Conservation (phyloP, 1,140 invertebrate species). For the Steinernema khuongi region DNA sequence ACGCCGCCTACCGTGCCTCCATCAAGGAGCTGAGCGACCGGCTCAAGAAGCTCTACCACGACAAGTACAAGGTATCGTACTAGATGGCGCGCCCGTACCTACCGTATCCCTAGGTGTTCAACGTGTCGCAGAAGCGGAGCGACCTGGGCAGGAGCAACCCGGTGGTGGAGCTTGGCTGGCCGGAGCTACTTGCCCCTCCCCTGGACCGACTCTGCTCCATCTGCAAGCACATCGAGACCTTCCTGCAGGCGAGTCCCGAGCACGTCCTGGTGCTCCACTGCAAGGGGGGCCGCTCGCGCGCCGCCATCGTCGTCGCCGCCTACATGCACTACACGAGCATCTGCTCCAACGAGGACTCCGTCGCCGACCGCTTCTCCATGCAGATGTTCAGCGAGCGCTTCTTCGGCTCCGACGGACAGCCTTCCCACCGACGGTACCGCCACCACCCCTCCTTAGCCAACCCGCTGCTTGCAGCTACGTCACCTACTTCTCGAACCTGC, state of each 20-base stretch:
- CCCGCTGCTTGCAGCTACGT: conserved; percentile 69
- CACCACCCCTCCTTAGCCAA: background rate
- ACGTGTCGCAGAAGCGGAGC: conserved; percentile 71
- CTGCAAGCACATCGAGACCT: conserved; percentile 85
- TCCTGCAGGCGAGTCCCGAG: conserved; percentile 71
- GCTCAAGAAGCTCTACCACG: background rate
- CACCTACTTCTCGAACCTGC: conserved; percentile 78
- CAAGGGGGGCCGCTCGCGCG: conserved; percentile 73
- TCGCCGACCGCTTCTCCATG: conserved; percentile 84
- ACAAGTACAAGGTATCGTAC: conserved; percentile 30
- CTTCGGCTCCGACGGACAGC: conserved; percentile 72
- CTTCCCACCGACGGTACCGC: conserved; percentile 77
- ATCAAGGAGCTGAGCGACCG: background rate
- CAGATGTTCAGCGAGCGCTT: conserved; percentile 80
- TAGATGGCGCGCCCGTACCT: background rate
- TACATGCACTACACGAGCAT: conserved; percentile 90
- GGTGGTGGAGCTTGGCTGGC: conserved; percentile 74
- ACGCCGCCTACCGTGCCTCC: background rate
- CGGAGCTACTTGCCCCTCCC: conserved; percentile 76
- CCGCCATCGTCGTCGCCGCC: conserved; percentile 79
- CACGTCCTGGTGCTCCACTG: conserved; percentile 81
- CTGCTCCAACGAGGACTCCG: conserved; percentile 78
- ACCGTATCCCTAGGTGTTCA: conserved; percentile 70
- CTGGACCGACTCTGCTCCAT: conserved; percentile 79
- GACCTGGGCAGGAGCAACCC: conserved; percentile 63